Conservation (phyloP, 2,113 vertebrate species). For the Rhadina sibilatrix region DNA sequence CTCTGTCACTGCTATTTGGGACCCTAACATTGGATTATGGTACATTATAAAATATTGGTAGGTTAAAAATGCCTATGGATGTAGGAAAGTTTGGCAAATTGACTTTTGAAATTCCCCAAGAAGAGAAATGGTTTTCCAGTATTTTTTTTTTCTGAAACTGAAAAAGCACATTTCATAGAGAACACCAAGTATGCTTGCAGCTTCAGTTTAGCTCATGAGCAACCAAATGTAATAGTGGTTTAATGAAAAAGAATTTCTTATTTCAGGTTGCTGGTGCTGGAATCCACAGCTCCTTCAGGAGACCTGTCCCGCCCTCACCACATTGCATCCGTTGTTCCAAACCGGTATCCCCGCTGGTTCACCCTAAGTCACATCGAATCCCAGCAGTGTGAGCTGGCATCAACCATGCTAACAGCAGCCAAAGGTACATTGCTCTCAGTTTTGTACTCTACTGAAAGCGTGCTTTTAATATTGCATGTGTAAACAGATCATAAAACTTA, state of each 20-base stretch:
- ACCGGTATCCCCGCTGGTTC: conserved; percentile 97
- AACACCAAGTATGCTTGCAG: neutral
- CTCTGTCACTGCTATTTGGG: neutral
- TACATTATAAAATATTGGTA: neutral
- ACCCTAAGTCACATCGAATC: conserved; percentile 94
- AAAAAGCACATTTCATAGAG: neutral
- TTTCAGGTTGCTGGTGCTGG: conserved; percentile 94
- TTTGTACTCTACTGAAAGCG: neutral
- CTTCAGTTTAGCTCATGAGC: neutral
- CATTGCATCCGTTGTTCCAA: conserved; percentile 97
- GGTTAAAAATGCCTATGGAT: neutral
- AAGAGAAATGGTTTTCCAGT: neutral
- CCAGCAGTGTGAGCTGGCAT: conserved; percentile 93
- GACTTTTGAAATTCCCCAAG: neutral
- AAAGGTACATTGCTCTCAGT: conserved; percentile 81
- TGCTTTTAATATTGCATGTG: neutral
- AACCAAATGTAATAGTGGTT: neutral
- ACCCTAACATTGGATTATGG: neutral
- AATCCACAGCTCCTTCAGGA: conserved; percentile 89
- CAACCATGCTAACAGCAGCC: conserved; percentile 92
- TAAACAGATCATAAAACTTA: neutral
- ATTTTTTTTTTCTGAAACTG: neutral
- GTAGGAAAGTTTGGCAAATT: neutral
- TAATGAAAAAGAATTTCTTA: neutral
- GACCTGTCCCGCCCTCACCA: conserved; percentile 94